phyloP scores from a whole-genome alignment of 2,113 vertebrate species.

The Mesoclemmys tuberculata region DNA sequence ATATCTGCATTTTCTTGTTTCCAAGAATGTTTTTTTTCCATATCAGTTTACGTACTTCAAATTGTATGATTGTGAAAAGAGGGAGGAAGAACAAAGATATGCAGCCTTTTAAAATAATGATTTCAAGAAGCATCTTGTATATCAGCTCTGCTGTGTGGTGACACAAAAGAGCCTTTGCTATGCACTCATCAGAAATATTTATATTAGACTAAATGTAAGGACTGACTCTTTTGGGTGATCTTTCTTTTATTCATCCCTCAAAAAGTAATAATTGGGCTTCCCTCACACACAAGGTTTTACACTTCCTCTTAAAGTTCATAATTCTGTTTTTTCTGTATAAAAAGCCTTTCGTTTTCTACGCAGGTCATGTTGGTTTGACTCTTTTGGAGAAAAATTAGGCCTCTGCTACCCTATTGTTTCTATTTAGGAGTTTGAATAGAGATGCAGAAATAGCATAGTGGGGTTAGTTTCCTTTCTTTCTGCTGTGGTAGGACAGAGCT shows the following conservation, averaged over 20 bases:
- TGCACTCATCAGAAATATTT: slow-evolving; percentile 49
- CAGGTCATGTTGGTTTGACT: slow-evolving; percentile 35
- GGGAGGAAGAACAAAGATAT: slow-evolving; percentile 19
- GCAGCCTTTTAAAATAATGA: background rate
- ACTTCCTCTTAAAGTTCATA: slow-evolving; percentile 1
- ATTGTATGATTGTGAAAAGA: background rate
- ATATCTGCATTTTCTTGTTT: background rate
- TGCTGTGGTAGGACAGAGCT: background rate
- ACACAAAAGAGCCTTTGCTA: background rate
- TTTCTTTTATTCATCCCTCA: background rate
- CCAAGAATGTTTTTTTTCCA: background rate
- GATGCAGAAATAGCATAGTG: background rate
- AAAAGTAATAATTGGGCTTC: background rate
- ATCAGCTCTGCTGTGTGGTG: background rate
- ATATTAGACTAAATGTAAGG: background rate
- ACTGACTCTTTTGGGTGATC: slow-evolving; percentile 52
- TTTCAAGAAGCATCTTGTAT: slow-evolving; percentile 2
- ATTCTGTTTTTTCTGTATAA: background rate
- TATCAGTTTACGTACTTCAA: slow-evolving; percentile 3
- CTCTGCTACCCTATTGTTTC: background rate
- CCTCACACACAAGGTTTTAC: background rate
- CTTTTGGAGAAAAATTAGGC: background rate
- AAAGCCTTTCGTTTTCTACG: background rate
- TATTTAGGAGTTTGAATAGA: background rate
- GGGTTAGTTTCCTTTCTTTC: background rate